Base-by-base conservation (phyloP, 2,888 invertebrate genomes). In the Aricia artaxerxes region DNA sequence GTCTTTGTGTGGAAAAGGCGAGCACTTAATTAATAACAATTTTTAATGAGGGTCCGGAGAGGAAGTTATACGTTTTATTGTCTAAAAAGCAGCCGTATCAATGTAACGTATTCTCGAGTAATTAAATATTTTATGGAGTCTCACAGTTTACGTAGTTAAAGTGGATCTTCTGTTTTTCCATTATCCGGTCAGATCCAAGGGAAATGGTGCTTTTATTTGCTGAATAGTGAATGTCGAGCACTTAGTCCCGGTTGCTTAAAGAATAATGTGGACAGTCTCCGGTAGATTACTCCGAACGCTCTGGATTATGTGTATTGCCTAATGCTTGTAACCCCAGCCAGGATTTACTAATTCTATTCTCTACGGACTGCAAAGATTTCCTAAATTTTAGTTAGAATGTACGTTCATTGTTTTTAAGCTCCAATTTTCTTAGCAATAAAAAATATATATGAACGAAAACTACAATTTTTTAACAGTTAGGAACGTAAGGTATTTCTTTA, bases 151-250 rank as follows among this genome's bases (percentile, higher is more conserved):
- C 53, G 86, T 80, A 80, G 80, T 60, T 79, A 78, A 78, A 80
- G 83, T 82, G 81, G 85, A 87, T 87, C 87, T 90, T 92, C 90
- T 92, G 91, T 92, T 91, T 91, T 91, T 91, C 92, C 91, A 92
- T 92, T 92, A 92, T 87, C 88, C 90, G 89, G 90, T 89, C 89
- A 89, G 91, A 90, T 90, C 88, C 89, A 85, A 88, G 88, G 88
- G 88, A 89, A 91, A 90, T 88, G 88, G 90, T 87, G 88, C 90
- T 88, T 91, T 92, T 92, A 92, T 92, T 92, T 91, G 92, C 91
- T 91, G 91, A 92, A 92, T 92, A 91, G 91, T 90, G 89, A 88
- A 90, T 91, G 91, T 88, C 86, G 89, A 88, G 89, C 91, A 90
- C 92, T 91, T 90, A 91, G 82, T 88, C 88, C 86, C 88, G 88